Conservation (phyloP, 2,113 vertebrate species). For the Ochotona princeps region DNA sequence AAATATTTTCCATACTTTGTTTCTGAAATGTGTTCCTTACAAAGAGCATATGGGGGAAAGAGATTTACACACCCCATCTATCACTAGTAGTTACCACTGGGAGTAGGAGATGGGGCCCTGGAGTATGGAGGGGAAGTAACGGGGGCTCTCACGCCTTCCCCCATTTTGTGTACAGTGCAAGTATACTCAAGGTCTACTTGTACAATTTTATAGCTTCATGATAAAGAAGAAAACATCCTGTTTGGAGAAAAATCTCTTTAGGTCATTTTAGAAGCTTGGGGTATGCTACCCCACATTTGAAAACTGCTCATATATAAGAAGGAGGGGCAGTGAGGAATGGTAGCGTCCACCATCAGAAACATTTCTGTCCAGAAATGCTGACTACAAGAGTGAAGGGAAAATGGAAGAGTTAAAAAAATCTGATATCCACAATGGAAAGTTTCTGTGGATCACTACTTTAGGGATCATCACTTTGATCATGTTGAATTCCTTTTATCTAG, state of each 20-base stretch:
- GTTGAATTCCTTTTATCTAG: constrained; percentile 23
- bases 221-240: background rate
- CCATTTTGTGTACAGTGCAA: constrained; percentile 10
- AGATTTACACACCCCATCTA: constrained; percentile 35
- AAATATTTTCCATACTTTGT: constrained; percentile 80
- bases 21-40: constrained; percentile 71
- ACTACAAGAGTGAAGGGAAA: background rate
- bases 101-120: background rate
- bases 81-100: background rate
- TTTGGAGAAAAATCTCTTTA: background rate
- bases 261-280: background rate
- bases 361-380: background rate
- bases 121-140: background rate
- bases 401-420: background rate
- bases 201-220: background rate
- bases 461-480: background rate
- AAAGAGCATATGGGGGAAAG: constrained; percentile 64
- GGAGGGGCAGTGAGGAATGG: background rate
- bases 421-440: background rate
- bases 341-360: background rate
- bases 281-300: background rate
- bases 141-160: background rate
- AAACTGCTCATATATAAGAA: background rate
- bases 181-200: background rate
- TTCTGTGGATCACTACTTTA: background rate